Conservation (phyloP, 2,888 invertebrate species). For the Latrodectus elegans region DNA sequence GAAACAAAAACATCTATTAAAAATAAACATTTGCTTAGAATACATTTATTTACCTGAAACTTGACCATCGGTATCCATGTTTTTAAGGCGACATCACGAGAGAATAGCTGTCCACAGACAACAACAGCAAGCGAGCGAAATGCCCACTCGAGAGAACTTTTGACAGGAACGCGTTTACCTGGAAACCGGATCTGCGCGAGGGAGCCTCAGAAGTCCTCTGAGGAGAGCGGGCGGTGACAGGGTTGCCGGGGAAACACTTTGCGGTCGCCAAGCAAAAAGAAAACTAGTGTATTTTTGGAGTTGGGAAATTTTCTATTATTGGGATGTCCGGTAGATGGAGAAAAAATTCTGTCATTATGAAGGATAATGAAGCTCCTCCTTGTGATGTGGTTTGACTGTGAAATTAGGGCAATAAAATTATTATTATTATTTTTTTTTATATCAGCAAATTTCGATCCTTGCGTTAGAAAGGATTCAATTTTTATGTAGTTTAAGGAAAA, state of each 20-base stretch:
- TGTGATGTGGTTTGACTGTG: no score
- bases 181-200: constrained; percentile 51
- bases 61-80: constrained; percentile 62
- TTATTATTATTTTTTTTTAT: no score
- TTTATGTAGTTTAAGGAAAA: no score
- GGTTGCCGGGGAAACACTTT: not conserved
- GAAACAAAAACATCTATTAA: no score
- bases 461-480: no score
- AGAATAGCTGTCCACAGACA: not conserved
- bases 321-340: no score
- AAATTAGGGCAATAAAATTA: no score
- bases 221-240: not conserved
- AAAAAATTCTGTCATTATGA: no score
- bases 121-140: not conserved
- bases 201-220: not conserved
- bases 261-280: not conserved
- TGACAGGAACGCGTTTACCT: constrained; percentile 8
- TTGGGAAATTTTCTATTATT: not conserved
- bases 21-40: no score
- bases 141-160: not conserved
- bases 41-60: constrained; percentile 38
- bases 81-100: not conserved
- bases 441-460: no score
- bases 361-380: no score
- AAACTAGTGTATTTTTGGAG: not conserved